These are phyloP conservation scores for Agrilus cyanescens DNA, from an alignment of 2,888 invertebrate genomes.

Conservation along the genomic window DNA sequence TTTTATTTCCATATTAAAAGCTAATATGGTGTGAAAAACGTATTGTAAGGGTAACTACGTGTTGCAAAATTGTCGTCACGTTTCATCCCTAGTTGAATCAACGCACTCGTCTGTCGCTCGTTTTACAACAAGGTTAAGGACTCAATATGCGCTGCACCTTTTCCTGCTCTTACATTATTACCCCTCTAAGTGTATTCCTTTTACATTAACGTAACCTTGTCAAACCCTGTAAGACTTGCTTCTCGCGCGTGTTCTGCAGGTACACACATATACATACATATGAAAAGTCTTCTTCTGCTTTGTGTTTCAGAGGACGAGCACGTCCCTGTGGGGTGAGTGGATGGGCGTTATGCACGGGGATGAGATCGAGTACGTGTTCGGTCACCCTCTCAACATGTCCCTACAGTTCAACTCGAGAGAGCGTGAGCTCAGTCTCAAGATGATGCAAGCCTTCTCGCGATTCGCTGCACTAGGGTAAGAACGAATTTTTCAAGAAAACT, in stretches of 20 bases:
- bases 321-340: constrained; percentile 95
- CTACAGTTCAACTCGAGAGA: constrained; percentile 78
- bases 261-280: too few species aligned
- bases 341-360: constrained; percentile 99
- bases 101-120: too few species aligned
- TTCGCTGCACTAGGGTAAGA: constrained; percentile 91
- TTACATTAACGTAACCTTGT: background rate
- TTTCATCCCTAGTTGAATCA: too few species aligned
- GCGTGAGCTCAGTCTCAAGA: constrained; percentile 74
- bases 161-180: too few species aligned
- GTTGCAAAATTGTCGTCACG: too few species aligned
- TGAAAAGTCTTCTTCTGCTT: constrained; percentile 2
- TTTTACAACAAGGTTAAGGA: too few species aligned
- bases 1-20: too few species aligned
- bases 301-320: constrained; percentile 69
- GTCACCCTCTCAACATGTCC: constrained; percentile 83
- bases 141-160: too few species aligned
- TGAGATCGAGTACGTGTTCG: constrained; percentile 96
- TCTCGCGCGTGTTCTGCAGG: background rate
- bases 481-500: constrained; percentile 1
- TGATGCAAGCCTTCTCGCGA: constrained; percentile 86
- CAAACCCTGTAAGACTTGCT: background rate
- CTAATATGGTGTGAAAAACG: too few species aligned
- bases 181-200: constrained; percentile 18
- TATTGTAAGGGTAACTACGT: too few species aligned